Base-by-base conservation (phyloP, 2,113 vertebrate genomes). In the Neogale vison region DNA sequence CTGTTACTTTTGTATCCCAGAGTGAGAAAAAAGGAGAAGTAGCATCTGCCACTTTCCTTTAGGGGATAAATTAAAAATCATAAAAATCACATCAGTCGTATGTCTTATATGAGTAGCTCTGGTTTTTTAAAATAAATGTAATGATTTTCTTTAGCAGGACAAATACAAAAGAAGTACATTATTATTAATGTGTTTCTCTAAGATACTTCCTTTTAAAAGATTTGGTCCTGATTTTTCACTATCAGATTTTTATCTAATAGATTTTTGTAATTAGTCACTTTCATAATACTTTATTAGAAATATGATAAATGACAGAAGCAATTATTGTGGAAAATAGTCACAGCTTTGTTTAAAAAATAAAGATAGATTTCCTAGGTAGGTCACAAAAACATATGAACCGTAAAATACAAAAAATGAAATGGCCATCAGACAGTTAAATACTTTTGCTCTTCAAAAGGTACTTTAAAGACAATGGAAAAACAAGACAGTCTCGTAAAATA, bases 151-250 rank as follows among this genome's bases (percentile, higher is more conserved):
- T 90, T 88, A 83, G n/a, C 34, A 11, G 7, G 95, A 87, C 31
- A 93, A 79, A 92, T 92, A 23, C 3, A 69, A 88, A 91, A 81
- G 45, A 94, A 82, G 18, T 88, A 52, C 4, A 59, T 96, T 90
- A 3, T 86, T 86, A 76, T 85, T 90, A 80, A 50, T 93, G 4
- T 67, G 31, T 92, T 74, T 87, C 42, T 96, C 18, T 88, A 17
- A 17, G 85, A 52, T 61, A 50, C 21, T 31, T 92, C 23, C 24
- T 15, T 76, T 47, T 81, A 76, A 97, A 94, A 94, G 31, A 69
- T n/a, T 93, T 93, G 24, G 55, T 87, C 31, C 31, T 80, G 45
- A n/a, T 42, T 79, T 94, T 95, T 77, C 17, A 94, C 39, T 85
- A 34, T 67, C 34, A 59, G 45, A 77, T 71, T 88, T 85, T 87